Base-by-base conservation (phyloP, 2,888 invertebrate genomes). In the Diarsia brunnea region DNA sequence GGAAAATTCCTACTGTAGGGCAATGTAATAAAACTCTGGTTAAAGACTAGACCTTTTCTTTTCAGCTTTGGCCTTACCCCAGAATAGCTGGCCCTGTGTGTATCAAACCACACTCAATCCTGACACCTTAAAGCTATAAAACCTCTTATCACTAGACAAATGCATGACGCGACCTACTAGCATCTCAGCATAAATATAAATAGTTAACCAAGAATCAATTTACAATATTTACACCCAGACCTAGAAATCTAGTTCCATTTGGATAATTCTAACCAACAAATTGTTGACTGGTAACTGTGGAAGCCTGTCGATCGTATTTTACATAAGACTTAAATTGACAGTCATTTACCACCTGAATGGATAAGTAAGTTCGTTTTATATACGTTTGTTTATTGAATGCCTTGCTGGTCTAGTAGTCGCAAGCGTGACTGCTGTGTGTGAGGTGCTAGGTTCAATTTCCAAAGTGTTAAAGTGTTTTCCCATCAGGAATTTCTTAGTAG, bases 191-290 rank as follows among this genome's bases (percentile, higher is more conserved):
- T 75, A 75, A 73, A 82, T 65, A 31, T 72, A 72, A 75, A 73
- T 82, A 75, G 81, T 73, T 75, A 85, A 63, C 58, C 68, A 63
- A 80, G 73, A 84, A 75, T 81, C 65, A 53, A 85, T 85, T 71
- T 73, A 69, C 63, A 84, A 82, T 61, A 84, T 70, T 84, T 63
- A 77, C 76, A 66, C 61, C 31, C 16, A 49, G 16, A 66, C 38
- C 53, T 60, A 68, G 61, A 60, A 72, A 71, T 69, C 70, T 55
- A 19, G 76, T 24, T 78, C 63, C 19, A 82, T 76, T 81, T 73
- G 61, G 72, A 38, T 82, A 84, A 82, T 80, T 80, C 45, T 63
- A 47, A 58, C 60, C 47, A 78, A 80, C 86, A 81, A 85, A 80
- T 86, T 80, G 76, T 73, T 75, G 73, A 69, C 66, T 67, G 67